Base-by-base conservation (phyloP, 2,888 invertebrate species). In the Morinoia aosen region DNA sequence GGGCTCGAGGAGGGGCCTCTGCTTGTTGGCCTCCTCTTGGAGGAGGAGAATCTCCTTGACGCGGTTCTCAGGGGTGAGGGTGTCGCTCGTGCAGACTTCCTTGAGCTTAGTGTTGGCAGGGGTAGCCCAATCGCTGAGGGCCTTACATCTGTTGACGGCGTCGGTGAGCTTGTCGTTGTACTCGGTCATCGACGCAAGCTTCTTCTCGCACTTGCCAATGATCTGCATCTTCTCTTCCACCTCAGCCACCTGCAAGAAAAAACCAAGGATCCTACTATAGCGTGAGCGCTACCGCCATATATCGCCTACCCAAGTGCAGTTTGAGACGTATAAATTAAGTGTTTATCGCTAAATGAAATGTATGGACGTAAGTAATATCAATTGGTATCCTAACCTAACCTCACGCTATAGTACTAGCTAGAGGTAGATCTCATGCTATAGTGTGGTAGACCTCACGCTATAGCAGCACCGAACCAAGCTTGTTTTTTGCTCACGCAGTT, bases 11-110 rank as follows among this genome's bases (percentile, higher is more conserved):
- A 96, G 95, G 3, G 96, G 96, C 61, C 94, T 40, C 95, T 93
- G 95, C 90, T 95, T 95, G 56, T 95, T 57, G 56, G 95, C 95
- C 76, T 96, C 96, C 40, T 96, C 96, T 96, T 97, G 96, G 19
- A 97, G 96, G 95, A 96, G 95, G 95, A 97, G 95, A 88, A 96
- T 97, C 91, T 96, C 96, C 90, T 96, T 96, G 56, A 97, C 97
- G 12, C 97, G 95, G 95, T 96, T 96, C 95, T 97, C 97, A 19
- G 97, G 97, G 90, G 96, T 96, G 96, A 97, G 90, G 11, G 96
- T 96, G 61, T 95, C 93, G 90, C 93, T 95, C 33, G 96, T 95
- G 94, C 96, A 96, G 96, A 97, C 96, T 58, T 96, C 96, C 95
- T 96, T 96, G 76, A 97, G 96, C 95, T 97, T 96, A 88, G 88